Evolutionary conservation across 2,888 invertebrate genomes (phyloP), one percentile per base, ranked within the genome.

Genomic region (Philonicus albiceps): DNA sequence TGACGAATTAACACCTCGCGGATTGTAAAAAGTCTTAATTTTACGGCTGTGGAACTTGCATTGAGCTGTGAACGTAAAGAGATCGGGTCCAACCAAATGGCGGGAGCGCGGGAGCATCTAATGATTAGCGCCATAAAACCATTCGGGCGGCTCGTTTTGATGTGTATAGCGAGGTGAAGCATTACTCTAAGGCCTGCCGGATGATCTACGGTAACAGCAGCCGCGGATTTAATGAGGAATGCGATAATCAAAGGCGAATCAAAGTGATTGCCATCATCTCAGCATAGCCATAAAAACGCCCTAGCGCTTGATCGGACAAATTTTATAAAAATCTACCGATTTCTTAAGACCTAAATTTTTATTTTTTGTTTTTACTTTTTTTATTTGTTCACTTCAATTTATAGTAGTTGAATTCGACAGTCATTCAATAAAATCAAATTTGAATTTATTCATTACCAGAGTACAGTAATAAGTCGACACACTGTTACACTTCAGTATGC

Each of bases 21-120:
- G 53, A 76, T 74, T 87, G 81, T 81, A 87, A 76, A 87, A 85
- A 74, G 85, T 86, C 85, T 87, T 87, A 86, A 87, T 87, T 87
- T 87, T 87, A 87, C 86, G 84, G 84, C 84, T 84, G 55, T 73
- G 73, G 43, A 73, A 43, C 40, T 64, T 43, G 84, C 64, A 81
- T 64, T 64, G 81, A 81, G 49, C 81, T 81, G 81, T 55, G 81
- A 81, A 53, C 64, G 81, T 81, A 55, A 81, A 34, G 64, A 81
- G 81, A 55, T 81, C 81, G 55, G 55, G 30, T 55, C 22, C 81
- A 19, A 16, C 19, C 64, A 1, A 34, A 64, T 22, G 64, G 64
- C 49, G 53, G 49, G 72, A 83, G 37, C 55, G 72, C 64, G 83
- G 83, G 84, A 84, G 84, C 84, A 84, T 84, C 84, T 84, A 40